phyloP scores from a whole-genome alignment of 1,140 invertebrate species.

The Helicoverpa armigera region DNA sequence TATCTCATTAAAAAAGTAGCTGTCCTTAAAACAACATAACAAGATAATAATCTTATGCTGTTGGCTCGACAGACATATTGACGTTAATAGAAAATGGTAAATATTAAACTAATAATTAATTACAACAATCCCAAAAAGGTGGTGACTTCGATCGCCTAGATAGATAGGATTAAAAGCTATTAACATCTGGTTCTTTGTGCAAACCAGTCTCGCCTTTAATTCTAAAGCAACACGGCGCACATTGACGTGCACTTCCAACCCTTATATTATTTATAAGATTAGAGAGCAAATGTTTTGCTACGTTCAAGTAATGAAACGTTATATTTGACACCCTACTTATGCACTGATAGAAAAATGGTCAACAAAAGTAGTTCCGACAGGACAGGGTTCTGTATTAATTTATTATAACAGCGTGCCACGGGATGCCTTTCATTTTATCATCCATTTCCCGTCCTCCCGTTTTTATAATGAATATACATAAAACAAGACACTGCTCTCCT shows the following conservation, averaged over 20 bases:
- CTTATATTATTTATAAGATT: slow-evolving; percentile 13
- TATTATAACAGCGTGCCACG: too few relatives aligned
- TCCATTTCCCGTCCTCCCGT: too few relatives aligned
- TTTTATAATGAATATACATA: too few relatives aligned
- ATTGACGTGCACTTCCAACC: not conserved
- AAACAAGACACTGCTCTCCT: too few relatives aligned
- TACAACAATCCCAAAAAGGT: slow-evolving; percentile 47
- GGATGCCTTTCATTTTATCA: too few relatives aligned
- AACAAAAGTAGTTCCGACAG: not conserved
- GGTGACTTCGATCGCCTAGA: slow-evolving; percentile 44
- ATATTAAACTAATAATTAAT: slow-evolving; percentile 47
- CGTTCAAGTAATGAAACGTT: slow-evolving; percentile 20
- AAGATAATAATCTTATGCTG: slow-evolving; percentile 20
- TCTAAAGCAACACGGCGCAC: not conserved
- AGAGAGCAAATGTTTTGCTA: slow-evolving; percentile 24
- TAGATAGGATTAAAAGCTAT: slow-evolving; percentile 45
- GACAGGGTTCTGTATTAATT: slow-evolving; percentile 4
- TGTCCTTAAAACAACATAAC: slow-evolving; percentile 26
- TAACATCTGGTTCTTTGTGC: slow-evolving; percentile 38
- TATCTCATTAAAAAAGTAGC: slow-evolving; percentile 1
- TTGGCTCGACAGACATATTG: slow-evolving; percentile 32
- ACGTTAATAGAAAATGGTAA: slow-evolving; percentile 46
- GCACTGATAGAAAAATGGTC: not conserved
- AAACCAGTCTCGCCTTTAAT: slow-evolving; percentile 10
- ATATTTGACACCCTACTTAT: slow-evolving; percentile 41